phyloP scores from a whole-genome alignment of 1,140 invertebrate genomes.

The Heliconius melpomene region DNA sequence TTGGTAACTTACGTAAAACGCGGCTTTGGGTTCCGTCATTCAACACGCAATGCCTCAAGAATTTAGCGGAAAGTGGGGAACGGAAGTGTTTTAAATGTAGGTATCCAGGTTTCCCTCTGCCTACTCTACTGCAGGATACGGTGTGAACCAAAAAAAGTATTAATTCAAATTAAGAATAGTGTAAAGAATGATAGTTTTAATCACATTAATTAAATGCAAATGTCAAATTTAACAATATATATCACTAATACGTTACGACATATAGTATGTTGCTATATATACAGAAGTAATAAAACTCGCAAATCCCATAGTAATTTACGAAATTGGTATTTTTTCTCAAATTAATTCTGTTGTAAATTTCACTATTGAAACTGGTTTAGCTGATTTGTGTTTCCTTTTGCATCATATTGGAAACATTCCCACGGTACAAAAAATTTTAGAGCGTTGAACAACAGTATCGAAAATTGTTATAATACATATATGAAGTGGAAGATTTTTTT shows the following conservation, averaged over 20 bases:
- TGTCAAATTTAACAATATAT: constrained; percentile 26
- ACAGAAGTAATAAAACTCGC: constrained; percentile 32
- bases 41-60: no score
- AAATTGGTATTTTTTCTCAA: constrained; percentile 41
- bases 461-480: background rate
- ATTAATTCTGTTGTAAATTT: constrained; percentile 50
- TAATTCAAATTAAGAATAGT: no score
- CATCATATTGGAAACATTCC: constrained; percentile 44
- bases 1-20: no score
- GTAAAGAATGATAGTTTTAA: background rate
- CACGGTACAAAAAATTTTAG: constrained; percentile 41
- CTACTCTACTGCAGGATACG: no score
- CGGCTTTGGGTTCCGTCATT: no score
- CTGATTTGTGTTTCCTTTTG: constrained; percentile 48
- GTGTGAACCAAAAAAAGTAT: no score
- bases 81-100: no score
- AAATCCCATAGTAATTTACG: constrained; percentile 34
- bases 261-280: constrained; percentile 20
- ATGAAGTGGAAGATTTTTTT: no score
- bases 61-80: no score
- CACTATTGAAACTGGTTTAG: constrained; percentile 51
- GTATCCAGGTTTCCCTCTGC: no score
- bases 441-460: background rate
- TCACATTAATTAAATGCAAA: constrained; percentile 29
- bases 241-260: constrained; percentile 34